Percentiles rank a stretch among this genome's conserved stretches.
These are phyloP conservation scores for Lordiphosa andalusiaca DNA, from an alignment of 2,888 invertebrate genomes.

Conservation along the genomic window DNA sequence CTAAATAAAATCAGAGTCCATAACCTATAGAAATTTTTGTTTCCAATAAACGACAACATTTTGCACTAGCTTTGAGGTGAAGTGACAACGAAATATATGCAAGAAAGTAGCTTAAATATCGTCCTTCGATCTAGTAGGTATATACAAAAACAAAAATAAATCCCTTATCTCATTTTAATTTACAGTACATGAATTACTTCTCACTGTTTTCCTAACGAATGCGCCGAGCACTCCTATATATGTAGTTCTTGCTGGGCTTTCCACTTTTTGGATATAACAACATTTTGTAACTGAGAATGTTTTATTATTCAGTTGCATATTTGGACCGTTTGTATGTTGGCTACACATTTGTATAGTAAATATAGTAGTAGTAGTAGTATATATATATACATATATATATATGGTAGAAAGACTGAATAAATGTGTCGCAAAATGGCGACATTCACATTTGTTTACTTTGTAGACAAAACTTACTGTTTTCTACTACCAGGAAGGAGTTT, in stretches of 20 bases:
- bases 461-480: conserved; percentile 15
- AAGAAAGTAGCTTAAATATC: no score
- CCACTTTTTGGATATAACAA: conserved; percentile 23
- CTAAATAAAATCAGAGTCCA: no score
- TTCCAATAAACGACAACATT: no score
- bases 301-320: conserved; percentile 54
- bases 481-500: conserved; percentile 39
- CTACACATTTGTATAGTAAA: conserved; percentile 39
- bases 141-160: no score
- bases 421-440: conserved; percentile 53
- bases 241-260: conserved; percentile 22
- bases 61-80: no score
- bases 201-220: no score
- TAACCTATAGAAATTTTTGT: no score
- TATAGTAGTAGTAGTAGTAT: conserved; percentile 13
- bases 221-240: no score
- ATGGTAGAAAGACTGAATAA: conserved; percentile 31
- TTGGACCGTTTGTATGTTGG: conserved; percentile 66
- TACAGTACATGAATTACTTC: no score
- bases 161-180: no score
- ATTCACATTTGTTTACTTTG: conserved; percentile 16
- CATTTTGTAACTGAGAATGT: conserved; percentile 20
- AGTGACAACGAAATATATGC: no score
- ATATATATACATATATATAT: conserved; percentile 11
- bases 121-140: no score